Conservation (phyloP, 1,140 invertebrate genomes). For the Apis dorsata region DNA sequence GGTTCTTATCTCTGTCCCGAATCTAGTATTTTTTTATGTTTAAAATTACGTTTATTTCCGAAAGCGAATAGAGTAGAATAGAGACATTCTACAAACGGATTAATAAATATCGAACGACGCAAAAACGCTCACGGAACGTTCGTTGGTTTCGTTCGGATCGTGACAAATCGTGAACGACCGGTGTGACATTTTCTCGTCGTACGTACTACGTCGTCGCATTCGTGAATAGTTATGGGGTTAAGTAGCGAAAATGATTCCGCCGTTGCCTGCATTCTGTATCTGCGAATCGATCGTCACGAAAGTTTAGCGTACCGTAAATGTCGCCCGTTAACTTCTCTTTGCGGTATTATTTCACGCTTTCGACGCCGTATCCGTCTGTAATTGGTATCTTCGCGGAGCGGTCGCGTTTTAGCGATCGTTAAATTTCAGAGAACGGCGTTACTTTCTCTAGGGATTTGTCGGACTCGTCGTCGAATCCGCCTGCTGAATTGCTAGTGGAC, state of each 20-base stretch:
- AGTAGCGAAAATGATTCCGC: conserved; percentile 45
- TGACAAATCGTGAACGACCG: conserved; percentile 37
- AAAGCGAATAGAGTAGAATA: background rate
- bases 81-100: background rate
- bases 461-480: no score
- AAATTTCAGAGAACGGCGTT: conserved; percentile 15
- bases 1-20: background rate
- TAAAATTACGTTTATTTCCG: background rate
- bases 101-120: conserved; percentile 3
- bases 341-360: conserved; percentile 53
- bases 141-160: background rate
- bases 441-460: conserved; percentile 1
- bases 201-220: background rate
- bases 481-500: background rate
- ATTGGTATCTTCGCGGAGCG: conserved; percentile 25
- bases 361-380: conserved; percentile 25
- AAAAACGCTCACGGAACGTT: no score
- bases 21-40: background rate
- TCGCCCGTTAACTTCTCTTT: conserved; percentile 53
- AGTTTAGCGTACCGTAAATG: conserved; percentile 56
- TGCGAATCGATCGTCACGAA: conserved; percentile 37
- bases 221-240: background rate
- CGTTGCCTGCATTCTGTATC: conserved; percentile 35
- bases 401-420: conserved; percentile 15
- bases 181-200: conserved; percentile 23